Conservation (phyloP, 1,140 invertebrate genomes). For the Temnothorax longispinosus region DNA sequence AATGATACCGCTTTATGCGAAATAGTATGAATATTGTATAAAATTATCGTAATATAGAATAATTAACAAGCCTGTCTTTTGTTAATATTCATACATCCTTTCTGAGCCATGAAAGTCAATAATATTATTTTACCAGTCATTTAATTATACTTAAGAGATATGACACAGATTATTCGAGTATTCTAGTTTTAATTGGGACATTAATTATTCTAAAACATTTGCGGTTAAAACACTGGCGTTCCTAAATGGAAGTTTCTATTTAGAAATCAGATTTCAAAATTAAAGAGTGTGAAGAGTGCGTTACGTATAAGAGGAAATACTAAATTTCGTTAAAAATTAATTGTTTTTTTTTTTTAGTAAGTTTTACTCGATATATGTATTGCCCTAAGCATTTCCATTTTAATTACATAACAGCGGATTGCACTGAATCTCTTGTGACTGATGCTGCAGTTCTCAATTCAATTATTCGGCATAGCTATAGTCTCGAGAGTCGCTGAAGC, state of each 20-base stretch:
- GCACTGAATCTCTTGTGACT: not conserved
- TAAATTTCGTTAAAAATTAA: not conserved
- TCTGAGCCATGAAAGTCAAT: not conserved
- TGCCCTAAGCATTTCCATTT: not conserved
- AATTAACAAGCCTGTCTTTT: not conserved
- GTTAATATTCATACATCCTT: not conserved
- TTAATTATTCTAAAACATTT: not conserved
- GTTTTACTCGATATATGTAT: not conserved
- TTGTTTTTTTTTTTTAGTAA: not conserved
- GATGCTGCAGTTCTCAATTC: not conserved
- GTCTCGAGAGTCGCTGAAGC: not conserved
- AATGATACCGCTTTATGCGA: not conserved
- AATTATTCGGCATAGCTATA: conserved; percentile 21
- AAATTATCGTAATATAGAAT: not conserved
- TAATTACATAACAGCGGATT: conserved; percentile 1
- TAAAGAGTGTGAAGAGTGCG: not conserved
- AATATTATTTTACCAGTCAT: not conserved
- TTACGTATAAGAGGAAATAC: not conserved
- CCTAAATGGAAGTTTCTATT: conserved; percentile 1
- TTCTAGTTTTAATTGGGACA: not conserved
- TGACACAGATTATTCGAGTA: not conserved
- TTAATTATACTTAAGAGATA: not conserved
- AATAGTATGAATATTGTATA: not conserved
- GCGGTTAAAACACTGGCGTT: not conserved
- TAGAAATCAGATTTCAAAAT: not conserved